Evolutionary conservation across 1,140 invertebrate genomes (phyloP), one percentile per base, ranked within the genome.

Genomic region (Steinernema khuongi): DNA sequence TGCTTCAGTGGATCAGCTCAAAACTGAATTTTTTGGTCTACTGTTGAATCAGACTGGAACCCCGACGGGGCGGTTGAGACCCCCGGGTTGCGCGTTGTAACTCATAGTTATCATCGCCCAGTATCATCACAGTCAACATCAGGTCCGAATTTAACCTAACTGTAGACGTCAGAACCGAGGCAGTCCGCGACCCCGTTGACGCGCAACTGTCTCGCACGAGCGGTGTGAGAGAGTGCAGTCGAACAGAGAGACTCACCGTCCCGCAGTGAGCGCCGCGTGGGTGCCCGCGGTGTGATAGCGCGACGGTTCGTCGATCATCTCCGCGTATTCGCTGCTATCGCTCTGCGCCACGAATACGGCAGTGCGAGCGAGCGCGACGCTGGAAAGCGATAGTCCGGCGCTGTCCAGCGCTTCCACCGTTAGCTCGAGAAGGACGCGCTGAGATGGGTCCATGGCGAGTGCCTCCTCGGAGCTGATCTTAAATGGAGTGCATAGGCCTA

Each of bases 371-470:
- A 60, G 50, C 4, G 50, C 50, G 50, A 60, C 50, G 50, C 50
- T 60, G 4, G 50, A 60, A 4, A 60, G 19, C 50, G 50, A 60
- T 4, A 60, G 50, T 19, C 78, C 79, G 19, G 86, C 81, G 69
- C 86, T 79, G 11, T 85, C 68, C 70, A 85, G 81, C 26, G 81
- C 85, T 75, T 86, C 80, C 31, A 85, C 87, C 33, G 85, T 85
- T 72, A 84, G 85, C 79, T 89, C 88, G 26, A 89, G 81, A 29
- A 89, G 74, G 33, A 89, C 81, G 68, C 89, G 81, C 0, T 85
- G 86, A 80, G 87, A 86, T 1, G 89, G 88, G 79, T 89, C 89
- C 87, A 89, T 88, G 11, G 83, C 83, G 36, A 87, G 81, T 0
- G 87, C 85, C 74, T 88, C 86, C 26, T 60, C 50, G 11, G 7